Percentiles rank a stretch among this genome's conserved stretches.
phyloP scores from a whole-genome alignment of 2,113 vertebrate species.

The Bubo scandiacus region DNA sequence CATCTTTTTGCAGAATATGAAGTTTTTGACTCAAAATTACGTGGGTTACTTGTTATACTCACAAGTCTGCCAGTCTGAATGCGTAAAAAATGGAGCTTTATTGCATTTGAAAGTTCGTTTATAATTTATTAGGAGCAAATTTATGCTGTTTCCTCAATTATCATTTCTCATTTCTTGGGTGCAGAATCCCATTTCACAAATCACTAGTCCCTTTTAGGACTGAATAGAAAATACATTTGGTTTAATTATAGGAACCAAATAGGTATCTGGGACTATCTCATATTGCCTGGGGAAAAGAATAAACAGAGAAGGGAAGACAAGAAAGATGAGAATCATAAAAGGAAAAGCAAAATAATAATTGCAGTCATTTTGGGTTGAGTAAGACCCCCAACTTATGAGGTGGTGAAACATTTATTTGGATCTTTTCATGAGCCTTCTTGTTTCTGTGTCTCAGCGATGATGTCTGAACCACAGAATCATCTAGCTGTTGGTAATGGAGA shows the following conservation, averaged over 20 bases:
- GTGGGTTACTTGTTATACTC: background rate
- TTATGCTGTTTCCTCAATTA: background rate
- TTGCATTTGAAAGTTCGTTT: background rate
- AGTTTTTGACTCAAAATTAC: background rate
- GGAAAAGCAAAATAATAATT: background rate
- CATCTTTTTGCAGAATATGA: background rate
- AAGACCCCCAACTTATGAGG: background rate
- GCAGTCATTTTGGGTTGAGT: background rate
- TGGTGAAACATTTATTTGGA: background rate
- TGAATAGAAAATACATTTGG: background rate
- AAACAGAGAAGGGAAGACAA: background rate
- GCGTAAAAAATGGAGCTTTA: background rate
- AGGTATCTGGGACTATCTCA: background rate
- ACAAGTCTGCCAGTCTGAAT: background rate
- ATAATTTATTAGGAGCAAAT: background rate
- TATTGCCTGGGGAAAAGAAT: background rate
- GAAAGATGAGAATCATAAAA: background rate
- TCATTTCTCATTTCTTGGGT: conserved; percentile 13
- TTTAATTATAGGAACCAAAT: conserved; percentile 28
- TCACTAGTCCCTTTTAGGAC: background rate
- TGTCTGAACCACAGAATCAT: background rate
- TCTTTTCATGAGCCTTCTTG: background rate
- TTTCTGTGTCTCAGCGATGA: background rate
- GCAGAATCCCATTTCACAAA: conserved; percentile 2
- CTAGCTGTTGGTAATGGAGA: accelerated